phyloP scores from a whole-genome alignment of 2,797 vertebrate genomes.

The Notolepis coatsorum region DNA sequence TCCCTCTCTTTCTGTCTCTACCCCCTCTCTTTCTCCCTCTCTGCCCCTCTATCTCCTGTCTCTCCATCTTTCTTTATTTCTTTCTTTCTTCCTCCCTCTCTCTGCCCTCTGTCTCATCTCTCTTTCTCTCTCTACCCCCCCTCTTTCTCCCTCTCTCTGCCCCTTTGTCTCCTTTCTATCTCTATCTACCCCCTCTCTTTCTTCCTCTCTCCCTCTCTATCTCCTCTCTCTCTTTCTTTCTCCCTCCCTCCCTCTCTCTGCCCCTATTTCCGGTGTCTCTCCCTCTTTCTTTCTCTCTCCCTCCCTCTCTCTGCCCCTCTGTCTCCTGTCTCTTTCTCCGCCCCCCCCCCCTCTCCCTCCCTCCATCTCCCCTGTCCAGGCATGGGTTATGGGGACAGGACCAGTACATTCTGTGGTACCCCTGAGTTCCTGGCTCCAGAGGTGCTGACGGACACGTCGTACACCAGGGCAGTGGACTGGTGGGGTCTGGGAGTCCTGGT shows the following conservation, averaged over 20 bases:
- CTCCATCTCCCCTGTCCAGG: slow-evolving; percentile 66
- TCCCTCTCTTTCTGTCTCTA: no score
- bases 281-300: no score
- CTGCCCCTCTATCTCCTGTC: no score
- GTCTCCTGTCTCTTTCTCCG: background rate
- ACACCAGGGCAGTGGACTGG: slow-evolving; percentile 93
- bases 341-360: background rate
- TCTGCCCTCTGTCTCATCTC: background rate
- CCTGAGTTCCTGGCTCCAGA: slow-evolving; percentile 94
- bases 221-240: no score
- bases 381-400: slow-evolving; percentile 91
- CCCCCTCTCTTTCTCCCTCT: no score
- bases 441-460: slow-evolving; percentile 91
- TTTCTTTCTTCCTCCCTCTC: background rate
- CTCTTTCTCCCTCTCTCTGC: slow-evolving; percentile 1
- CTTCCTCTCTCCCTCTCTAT: background rate
- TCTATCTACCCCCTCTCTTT: background rate
- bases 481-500: slow-evolving; percentile 93
- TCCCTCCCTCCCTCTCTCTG: background rate
- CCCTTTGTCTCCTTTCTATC: no score
- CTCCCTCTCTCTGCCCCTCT: background rate
- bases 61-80: no score
- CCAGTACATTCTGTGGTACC: slow-evolving; percentile 93
- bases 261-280: background rate
- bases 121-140: no score